These are phyloP conservation scores for Scyliorhinus canicula DNA, from an alignment of 2,797 vertebrate genomes.

Conservation along the genomic window DNA sequence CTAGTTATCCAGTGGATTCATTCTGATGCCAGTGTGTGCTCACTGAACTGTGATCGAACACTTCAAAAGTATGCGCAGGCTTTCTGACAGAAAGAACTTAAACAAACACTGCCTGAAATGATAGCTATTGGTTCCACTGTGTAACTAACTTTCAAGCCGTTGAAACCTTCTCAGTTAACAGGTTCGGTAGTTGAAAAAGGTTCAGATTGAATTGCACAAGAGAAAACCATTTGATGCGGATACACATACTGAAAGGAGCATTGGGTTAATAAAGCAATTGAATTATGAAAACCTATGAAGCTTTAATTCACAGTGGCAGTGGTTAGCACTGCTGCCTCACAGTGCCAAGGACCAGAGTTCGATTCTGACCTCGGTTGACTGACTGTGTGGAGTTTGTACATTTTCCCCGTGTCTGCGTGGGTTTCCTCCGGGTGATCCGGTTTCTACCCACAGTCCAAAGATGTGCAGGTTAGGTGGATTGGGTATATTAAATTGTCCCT, in stretches of 20 bases:
- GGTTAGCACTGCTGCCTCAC: too few species aligned
- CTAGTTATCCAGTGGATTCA: too few species aligned
- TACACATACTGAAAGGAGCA: neutral
- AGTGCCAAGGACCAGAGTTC: too few species aligned
- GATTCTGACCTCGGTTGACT: too few species aligned
- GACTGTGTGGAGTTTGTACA: too few species aligned
- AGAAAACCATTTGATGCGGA: neutral
- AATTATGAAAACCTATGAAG: neutral
- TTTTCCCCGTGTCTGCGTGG: too few species aligned
- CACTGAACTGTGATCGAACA: neutral
- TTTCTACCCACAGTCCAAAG: too few species aligned
- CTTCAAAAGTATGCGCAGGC: neutral
- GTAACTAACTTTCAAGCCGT: neutral
- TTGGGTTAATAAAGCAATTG: neutral
- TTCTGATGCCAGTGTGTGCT: neutral
- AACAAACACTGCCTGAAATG: neutral
- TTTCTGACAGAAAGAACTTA: neutral
- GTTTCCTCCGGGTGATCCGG: too few species aligned
- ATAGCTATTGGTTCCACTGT: neutral
- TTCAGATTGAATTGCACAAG: neutral
- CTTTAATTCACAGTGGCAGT: too few species aligned
- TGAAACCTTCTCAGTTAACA: neutral
- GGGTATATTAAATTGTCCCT: too few species aligned
- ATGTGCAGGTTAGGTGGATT: too few species aligned
- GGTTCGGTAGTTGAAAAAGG: neutral